A percentile compares a stretch with the other conserved stretches of the same genome.
phyloP scores from a whole-genome alignment of 2,888 invertebrate genomes.

The Tupiocoris notatus region DNA sequence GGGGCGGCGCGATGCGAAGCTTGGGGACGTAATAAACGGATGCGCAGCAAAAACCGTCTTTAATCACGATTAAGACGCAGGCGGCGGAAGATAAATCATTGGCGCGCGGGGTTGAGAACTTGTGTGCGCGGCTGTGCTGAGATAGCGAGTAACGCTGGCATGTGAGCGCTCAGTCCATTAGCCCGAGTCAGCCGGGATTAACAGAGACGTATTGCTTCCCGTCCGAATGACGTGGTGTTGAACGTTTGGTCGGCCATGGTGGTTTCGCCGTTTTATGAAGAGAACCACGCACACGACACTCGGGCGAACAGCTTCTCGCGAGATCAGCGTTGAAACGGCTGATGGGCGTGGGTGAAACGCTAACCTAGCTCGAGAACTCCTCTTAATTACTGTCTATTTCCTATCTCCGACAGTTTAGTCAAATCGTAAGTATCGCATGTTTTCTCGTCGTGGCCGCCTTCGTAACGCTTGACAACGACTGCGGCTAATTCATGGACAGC shows the following conservation, averaged over 20 bases:
- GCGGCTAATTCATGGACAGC: no score
- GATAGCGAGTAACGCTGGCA: constrained; percentile 30
- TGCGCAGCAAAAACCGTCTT: constrained; percentile 34
- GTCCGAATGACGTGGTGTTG: constrained; percentile 27
- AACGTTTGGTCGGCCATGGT: neutral
- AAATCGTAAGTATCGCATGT: no score
- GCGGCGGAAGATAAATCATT: constrained; percentile 28
- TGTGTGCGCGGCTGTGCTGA: constrained; percentile 1
- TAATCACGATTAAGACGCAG: constrained; percentile 39
- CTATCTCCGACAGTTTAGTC: no score
- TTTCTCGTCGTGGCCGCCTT: no score
- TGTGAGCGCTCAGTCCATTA: constrained; percentile 37
- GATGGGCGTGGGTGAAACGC: neutral
- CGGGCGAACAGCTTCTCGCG: neutral
- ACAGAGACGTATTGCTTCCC: constrained; percentile 39
- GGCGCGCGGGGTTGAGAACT: neutral
- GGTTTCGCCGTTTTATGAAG: neutral
- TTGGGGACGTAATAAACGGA: constrained; percentile 33
- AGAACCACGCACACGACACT: neutral
- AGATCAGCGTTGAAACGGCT: no score
- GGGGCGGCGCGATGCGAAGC: no score
- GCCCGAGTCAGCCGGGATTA: constrained; percentile 19
- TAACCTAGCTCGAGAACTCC: no score
- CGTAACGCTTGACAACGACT: no score
- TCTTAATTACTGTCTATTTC: no score